Evolutionary conservation across 2,888 invertebrate species (phyloP).

Genomic region (Microctonus hyperodae): DNA sequence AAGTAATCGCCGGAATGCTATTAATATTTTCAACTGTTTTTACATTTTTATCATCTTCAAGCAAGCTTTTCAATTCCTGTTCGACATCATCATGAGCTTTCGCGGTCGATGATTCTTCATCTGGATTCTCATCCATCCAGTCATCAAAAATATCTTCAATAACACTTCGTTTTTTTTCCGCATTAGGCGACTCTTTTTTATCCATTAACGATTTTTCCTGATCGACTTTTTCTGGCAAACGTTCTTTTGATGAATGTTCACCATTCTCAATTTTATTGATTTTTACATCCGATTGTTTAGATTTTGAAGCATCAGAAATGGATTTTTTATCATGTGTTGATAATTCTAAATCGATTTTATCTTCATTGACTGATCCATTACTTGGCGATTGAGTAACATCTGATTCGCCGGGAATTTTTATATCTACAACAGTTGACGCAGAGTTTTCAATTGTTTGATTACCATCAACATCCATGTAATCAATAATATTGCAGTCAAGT

Average conservation of each 20-base stretch:
- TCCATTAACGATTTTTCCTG: neutral
- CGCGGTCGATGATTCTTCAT: conserved; percentile 44
- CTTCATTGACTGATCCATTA: neutral
- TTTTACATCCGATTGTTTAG: neutral
- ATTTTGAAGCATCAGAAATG: neutral
- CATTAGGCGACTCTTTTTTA: neutral
- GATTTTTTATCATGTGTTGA: neutral
- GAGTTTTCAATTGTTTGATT: neutral
- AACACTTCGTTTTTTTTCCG: conserved; percentile 51
- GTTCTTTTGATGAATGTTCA: neutral
- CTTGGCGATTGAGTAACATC: neutral
- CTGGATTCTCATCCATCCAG: conserved; percentile 58
- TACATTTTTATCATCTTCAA: conserved; percentile 50
- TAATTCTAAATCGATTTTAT: neutral
- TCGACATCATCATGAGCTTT: conserved; percentile 53
- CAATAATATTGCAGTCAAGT: conserved; percentile 34
- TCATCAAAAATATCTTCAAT: conserved; percentile 61
- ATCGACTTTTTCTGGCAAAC: neutral
- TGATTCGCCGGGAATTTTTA: neutral
- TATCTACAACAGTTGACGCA: neutral
- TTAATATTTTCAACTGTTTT: conserved; percentile 25
- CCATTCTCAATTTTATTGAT: conserved; percentile 6
- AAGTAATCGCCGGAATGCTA: neutral
- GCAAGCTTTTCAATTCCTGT: conserved; percentile 52
- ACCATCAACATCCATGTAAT: conserved; percentile 19